Base-by-base conservation (phyloP, 92 coral and sea anemone genomes). In the Chrysogorgia sp. region DNA sequence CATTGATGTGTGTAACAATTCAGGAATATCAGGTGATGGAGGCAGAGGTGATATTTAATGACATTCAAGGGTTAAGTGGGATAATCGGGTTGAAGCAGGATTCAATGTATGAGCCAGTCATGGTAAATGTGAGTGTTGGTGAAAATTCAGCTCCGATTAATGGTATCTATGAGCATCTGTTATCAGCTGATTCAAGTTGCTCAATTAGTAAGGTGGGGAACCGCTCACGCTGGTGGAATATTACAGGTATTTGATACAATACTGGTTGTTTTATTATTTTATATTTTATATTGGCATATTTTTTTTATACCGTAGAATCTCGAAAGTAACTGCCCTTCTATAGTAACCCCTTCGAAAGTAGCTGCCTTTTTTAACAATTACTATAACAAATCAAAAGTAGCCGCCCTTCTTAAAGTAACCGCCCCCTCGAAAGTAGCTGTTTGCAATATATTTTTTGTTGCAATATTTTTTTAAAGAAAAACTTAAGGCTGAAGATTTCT, bases 101-200 rank as follows among this genome's bases (percentile, higher is more conserved):
- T 4, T 94, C 98, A 10, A 88, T 93, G 22, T 94, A 92, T 81
- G 97, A 91, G 60, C 90, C 92, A 43, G 88, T 92, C 0, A 25
- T 25, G 40, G 90, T 90, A 20, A 81, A 87, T 31, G 79, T 89
- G 32, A 69, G 59, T 48, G 40, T 34, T 30, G 50, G 20, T 47
- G 59, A 23, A 20, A 32, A 14, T 45, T 49, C 31, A 45, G 20
- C 15, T 25, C 6, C 12, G 43, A 69, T 69, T 45, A n/a, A n/a
- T n/a, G 34, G 26, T 69, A 53, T 67, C 0, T 40, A 67, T 37
- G 58, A 67, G 28, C 56, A 37, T 4, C 43, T 12, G 10, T 22
- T 56, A 20, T 23, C 24, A 12, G 65, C 28, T 47, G 53, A 20
- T 65, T 25, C 72, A 35, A 40, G 53, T 30, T 65, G 72, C 30